Conservation (phyloP, 2,888 invertebrate species). For the Drosophila sordidula region DNA sequence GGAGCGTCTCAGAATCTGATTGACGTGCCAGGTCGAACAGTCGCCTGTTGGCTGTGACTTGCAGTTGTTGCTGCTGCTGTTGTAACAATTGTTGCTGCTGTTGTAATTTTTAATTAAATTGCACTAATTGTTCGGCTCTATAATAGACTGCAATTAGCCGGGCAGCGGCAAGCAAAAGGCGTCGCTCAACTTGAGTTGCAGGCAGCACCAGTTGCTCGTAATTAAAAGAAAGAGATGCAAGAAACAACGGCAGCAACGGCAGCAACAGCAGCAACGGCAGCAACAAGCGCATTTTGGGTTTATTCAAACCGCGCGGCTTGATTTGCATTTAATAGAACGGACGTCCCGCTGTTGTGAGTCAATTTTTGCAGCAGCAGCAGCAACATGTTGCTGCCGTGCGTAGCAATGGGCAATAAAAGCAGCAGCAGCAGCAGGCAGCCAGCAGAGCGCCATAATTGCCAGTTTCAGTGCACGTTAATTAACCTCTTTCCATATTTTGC, state of each 20-base stretch:
- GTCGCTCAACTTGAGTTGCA: constrained; percentile 32
- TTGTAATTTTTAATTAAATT: constrained; percentile 77
- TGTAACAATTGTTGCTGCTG: constrained; percentile 26
- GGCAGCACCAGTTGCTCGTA: constrained; percentile 34
- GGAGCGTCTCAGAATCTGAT: constrained; percentile 44
- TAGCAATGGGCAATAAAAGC: constrained; percentile 48
- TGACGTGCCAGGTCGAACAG: constrained; percentile 71
- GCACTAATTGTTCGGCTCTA: constrained; percentile 74
- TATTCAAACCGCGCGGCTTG: constrained; percentile 30
- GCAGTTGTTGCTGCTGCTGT: constrained; percentile 40
- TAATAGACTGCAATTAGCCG: constrained; percentile 74
- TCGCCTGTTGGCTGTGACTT: constrained; percentile 51
- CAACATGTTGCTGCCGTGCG: constrained; percentile 62
- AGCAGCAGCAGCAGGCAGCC: constrained; percentile 39
- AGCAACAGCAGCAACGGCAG: constrained; percentile 5
- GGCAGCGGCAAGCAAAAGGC: constrained; percentile 60
- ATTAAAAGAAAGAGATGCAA: constrained; percentile 44
- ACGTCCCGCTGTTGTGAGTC: constrained; percentile 68
- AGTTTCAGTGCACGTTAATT: constrained; percentile 82
- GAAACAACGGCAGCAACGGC: constrained; percentile 9
- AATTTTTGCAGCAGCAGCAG: constrained; percentile 38
- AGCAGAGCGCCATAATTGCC: constrained; percentile 78
- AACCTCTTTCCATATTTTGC: constrained; percentile 80
- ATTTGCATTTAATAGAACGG: constrained; percentile 78
- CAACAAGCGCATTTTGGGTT: constrained; percentile 7